Percentiles rank a stretch among this genome's conserved stretches.
phyloP scores from a whole-genome alignment of 2,888 invertebrate genomes.

The Rapana venosa region DNA sequence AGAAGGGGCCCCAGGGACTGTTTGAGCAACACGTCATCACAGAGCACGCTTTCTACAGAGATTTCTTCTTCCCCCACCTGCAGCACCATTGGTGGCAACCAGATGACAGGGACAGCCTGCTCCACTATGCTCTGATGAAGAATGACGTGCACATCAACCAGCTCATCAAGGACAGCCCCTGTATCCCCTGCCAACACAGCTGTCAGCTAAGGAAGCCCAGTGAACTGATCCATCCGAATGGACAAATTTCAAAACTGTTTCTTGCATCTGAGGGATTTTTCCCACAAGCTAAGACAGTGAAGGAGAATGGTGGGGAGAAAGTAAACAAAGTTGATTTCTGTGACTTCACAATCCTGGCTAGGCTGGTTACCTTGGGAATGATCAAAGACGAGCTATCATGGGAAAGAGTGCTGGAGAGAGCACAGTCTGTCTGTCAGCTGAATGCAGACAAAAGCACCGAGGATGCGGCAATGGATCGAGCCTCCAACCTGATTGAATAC shows the following conservation, averaged over 20 bases:
- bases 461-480: background rate
- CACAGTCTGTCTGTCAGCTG: constrained; percentile 18
- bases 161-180: constrained; percentile 56
- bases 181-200: constrained; percentile 63
- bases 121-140: constrained; percentile 53
- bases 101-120: constrained; percentile 51
- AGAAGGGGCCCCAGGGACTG: constrained; percentile 22
- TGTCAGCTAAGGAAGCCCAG: constrained; percentile 55
- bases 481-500: constrained; percentile 38
- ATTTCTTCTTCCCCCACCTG: constrained; percentile 61
- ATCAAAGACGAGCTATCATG: constrained; percentile 49
- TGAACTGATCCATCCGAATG: constrained; percentile 61
- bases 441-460: background rate
- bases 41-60: constrained; percentile 53
- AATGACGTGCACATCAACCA: constrained; percentile 56
- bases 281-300: constrained; percentile 47
- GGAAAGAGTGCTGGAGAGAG: constrained; percentile 55
- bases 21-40: constrained; percentile 41
- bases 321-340: constrained; percentile 41
- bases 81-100: constrained; percentile 35
- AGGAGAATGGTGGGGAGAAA: background rate
- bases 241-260: constrained; percentile 57
- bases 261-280: constrained; percentile 59
- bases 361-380: constrained; percentile 58
- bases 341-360: constrained; percentile 28